A percentile compares a stretch with the other conserved stretches of the same genome.
Evolutionary conservation across 1,140 invertebrate species (phyloP).

Genomic region (Melipona quadrifasciata): DNA sequence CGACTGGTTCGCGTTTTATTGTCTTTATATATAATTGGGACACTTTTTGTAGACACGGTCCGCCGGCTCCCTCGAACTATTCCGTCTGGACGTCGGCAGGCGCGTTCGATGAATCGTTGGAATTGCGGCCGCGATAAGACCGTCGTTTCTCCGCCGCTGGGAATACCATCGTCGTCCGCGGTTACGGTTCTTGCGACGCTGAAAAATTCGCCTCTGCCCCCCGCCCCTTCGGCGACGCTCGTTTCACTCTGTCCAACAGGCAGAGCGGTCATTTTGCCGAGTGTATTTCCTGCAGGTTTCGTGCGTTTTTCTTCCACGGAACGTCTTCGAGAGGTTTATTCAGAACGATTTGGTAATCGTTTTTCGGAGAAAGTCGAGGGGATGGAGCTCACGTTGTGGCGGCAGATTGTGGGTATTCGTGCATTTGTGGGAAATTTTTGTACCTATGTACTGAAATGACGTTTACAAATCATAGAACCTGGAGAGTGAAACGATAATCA

Average conservation of each 20-base stretch:
- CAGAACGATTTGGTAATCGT: background rate
- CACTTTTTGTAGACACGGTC: slow-evolving; percentile 69
- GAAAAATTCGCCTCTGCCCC: background rate
- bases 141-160: slow-evolving; percentile 21
- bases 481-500: no score
- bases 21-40: slow-evolving; percentile 79
- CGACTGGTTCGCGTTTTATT: slow-evolving; percentile 72
- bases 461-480: no score
- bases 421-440: background rate
- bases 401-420: background rate
- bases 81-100: slow-evolving; percentile 48
- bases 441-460: no score
- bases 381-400: background rate
- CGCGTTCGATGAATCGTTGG: slow-evolving; percentile 47
- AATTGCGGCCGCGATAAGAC: slow-evolving; percentile 45
- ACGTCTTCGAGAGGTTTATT: background rate
- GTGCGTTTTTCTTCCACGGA: background rate
- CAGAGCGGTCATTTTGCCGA: background rate
- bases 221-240: background rate
- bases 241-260: background rate
- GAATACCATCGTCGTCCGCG: slow-evolving; percentile 7
- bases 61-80: slow-evolving; percentile 61
- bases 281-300: background rate
- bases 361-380: background rate
- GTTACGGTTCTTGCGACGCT: background rate